Base-by-base conservation (phyloP, 2,888 invertebrate genomes). In the Neoitamus cyanurus region DNA sequence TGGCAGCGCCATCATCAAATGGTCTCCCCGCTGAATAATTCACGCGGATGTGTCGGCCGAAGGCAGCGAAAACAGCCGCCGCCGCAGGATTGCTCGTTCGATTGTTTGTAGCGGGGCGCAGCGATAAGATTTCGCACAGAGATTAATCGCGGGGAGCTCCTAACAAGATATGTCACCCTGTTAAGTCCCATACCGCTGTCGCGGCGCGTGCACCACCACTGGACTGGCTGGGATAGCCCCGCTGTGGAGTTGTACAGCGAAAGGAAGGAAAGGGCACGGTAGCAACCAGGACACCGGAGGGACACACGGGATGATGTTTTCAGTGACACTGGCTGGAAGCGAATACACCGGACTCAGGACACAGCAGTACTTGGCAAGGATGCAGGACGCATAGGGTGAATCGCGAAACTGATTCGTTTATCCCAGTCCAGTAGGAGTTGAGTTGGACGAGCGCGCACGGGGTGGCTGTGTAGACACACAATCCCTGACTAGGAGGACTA, bases 1-100 rank as follows among this genome's bases (percentile, higher is more conserved):
- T 77, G 84, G 84, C 75, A 77, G 20, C 73, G 73, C 77, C 77
- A 73, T 82, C 82, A 82, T 82, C 46, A 85, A 85, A 83, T 83
- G 48, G 77, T 78, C 72, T 77, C 25, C 34, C 69, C 80, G 80
- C 28, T 80, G 75, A 85, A 84, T 84, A 84, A 84, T 82, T 85
- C 84, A 84, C 46, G 72, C n/a, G 68, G 69, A 82, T 84, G 70
- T 69, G 70, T 69, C 28, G 69, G 20, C 37, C 28, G 36, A 68
- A 69, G 31, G 36, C 48, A 37, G 69, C 30, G 82, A 69, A 69
- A 36, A 37, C 37, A 28, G 68, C 69, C 82, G 69, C 34, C 20
- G 68, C 69, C 82, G 82, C 36, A 37, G 82, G 30, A 82, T 30
- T 20, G 58, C 9, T 6, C 25, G 69, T 36, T 37, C 68, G 37